phyloP scores from a whole-genome alignment of 2,888 invertebrate species.

The Sceliomorpha sp. region DNA sequence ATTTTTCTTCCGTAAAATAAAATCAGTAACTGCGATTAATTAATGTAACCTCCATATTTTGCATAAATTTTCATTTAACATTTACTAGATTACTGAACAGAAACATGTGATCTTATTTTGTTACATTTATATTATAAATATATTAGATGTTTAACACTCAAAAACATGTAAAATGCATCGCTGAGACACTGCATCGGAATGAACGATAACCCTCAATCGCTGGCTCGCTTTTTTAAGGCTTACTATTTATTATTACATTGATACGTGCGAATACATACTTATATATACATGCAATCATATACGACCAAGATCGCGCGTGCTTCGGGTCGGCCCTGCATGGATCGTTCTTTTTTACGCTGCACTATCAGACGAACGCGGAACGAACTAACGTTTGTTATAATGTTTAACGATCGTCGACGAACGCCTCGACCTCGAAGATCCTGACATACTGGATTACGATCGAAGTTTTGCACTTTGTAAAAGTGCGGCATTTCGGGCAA shows the following conservation, averaged over 20 bases:
- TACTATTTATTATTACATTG: conserved; percentile 51
- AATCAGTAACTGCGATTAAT: too few species aligned
- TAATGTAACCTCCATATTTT: too few species aligned
- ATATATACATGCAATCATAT: conserved; percentile 33
- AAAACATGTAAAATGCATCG: conserved; percentile 24
- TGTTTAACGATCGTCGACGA: conserved; percentile 49
- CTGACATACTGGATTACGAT: conserved; percentile 46
- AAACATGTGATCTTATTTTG: too few species aligned
- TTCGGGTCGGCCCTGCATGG: conserved; percentile 79
- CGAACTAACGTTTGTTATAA: conserved; percentile 47
- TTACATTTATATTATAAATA: too few species aligned
- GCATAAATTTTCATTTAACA: too few species aligned
- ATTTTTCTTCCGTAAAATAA: too few species aligned
- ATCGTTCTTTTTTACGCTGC: conserved; percentile 66
- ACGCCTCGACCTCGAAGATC: conserved; percentile 59
- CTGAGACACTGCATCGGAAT: conserved; percentile 44
- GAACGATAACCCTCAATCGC: conserved; percentile 49
- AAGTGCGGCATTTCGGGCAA: conserved; percentile 1
- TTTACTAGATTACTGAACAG: too few species aligned
- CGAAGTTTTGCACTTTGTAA: conserved; percentile 46
- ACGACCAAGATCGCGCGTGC: conserved; percentile 68
- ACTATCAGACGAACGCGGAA: conserved; percentile 47
- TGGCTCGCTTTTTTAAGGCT: conserved; percentile 66
- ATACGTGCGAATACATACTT: conserved; percentile 39
- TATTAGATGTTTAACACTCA: not conserved